Base-by-base conservation (phyloP, 2,888 invertebrate species). In the Dione vanillae region DNA sequence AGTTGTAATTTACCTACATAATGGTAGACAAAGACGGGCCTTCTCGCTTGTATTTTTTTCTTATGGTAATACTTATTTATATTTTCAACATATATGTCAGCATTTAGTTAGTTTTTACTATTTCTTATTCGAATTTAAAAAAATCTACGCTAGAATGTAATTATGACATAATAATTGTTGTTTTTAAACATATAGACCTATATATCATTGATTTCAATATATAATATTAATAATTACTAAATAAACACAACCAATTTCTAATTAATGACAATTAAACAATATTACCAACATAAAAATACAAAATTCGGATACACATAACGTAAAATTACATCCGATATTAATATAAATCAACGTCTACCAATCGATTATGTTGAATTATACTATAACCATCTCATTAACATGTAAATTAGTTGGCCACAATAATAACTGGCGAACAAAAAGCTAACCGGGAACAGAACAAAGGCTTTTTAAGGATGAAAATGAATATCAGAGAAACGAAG, bases 401-500 rank as follows among this genome's bases (percentile, higher is more conserved):
- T 92, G 90, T 91, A 91, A 91, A 92, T 92, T 88, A 91, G 90
- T 89, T 86, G 76, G 85, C 88, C 87, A 87, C 88, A 88, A 90
- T 87, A 90, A 90, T 90, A 89, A 88, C 87, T n/a, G 20, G 49
- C 27, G 49, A 64, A 64, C 51, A 64, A 85, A 83, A 85, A 85
- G 80, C 83, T 82, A 85, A 88, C 86, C 87, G 83, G 85, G 85
- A 85, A 83, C 79, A 83, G 82, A 90, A 90, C 91, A 90, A 90
- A 91, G 90, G 84, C 85, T 82, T 84, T 87, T 86, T 88, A 88
- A 89, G 85, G 90, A 90, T 89, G 89, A 86, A 90, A 91, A 91
- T 88, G 89, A 87, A 89, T 88, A 87, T 87, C 88, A 85, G 87
- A 88, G 89, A 85, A 88, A 87, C 87, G 87, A 86, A 86, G 89